Evolutionary conservation across 2,888 invertebrate species (phyloP).

Genomic region (Tipula helvola): DNA sequence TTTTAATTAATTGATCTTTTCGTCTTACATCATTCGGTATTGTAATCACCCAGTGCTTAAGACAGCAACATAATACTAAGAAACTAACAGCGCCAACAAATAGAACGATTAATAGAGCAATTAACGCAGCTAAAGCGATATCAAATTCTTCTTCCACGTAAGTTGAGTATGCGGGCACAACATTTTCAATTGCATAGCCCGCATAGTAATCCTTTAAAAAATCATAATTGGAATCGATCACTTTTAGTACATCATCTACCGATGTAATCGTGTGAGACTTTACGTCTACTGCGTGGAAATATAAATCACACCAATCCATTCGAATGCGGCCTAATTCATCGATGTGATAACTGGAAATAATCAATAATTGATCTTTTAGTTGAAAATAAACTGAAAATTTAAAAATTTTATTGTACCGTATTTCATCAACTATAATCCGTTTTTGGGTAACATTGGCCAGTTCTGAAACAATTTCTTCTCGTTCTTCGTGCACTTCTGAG

Average conservation of each 20-base stretch:
- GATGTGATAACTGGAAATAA: constrained; percentile 42
- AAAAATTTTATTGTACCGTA: constrained; percentile 31
- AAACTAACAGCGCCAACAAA: constrained; percentile 79
- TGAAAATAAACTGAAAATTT: not conserved
- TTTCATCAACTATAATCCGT: constrained; percentile 67
- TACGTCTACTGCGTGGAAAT: constrained; percentile 69
- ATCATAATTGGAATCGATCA: constrained; percentile 76
- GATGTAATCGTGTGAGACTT: constrained; percentile 59
- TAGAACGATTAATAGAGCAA: constrained; percentile 71
- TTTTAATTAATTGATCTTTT: constrained; percentile 70
- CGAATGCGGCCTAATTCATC: constrained; percentile 40
- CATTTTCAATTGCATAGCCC: constrained; percentile 61
- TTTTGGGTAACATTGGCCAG: constrained; percentile 64
- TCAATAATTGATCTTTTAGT: not conserved
- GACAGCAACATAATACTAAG: constrained; percentile 74
- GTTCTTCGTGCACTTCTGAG: constrained; percentile 57
- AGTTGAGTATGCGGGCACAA: constrained; percentile 53
- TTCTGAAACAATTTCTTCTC: constrained; percentile 55
- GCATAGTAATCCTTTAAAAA: constrained; percentile 61
- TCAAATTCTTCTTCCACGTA: constrained; percentile 66
- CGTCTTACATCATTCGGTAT: constrained; percentile 70
- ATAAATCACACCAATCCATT: constrained; percentile 67
- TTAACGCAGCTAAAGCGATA: constrained; percentile 72
- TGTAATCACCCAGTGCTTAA: constrained; percentile 75
- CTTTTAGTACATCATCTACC: constrained; percentile 64